A percentile compares a stretch with the other conserved stretches of the same genome.
Conservation (phyloP, 2,113 vertebrate species). For the Bufo gargarizans region DNA sequence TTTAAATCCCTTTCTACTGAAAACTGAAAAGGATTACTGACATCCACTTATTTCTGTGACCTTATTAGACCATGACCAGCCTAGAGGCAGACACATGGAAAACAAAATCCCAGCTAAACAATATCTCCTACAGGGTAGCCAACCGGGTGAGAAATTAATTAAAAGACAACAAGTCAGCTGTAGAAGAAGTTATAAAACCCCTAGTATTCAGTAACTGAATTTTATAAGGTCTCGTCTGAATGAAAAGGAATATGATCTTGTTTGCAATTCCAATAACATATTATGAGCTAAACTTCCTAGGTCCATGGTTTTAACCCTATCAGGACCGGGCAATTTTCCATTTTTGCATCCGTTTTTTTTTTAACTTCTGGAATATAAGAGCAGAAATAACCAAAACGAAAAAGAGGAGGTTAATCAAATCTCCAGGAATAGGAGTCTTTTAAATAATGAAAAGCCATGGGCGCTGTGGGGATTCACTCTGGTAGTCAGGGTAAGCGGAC, state of each 20-base stretch:
- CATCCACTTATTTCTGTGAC: slow-evolving; percentile 54
- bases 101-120: slow-evolving; percentile 57
- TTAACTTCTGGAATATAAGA: too few relatives aligned
- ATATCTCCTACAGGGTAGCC: slow-evolving; percentile 54
- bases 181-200: slow-evolving; percentile 35
- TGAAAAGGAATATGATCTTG: neutral
- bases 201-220: slow-evolving; percentile 14
- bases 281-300: neutral
- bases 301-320: neutral
- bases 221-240: slow-evolving; percentile 33
- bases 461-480: too few relatives aligned
- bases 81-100: slow-evolving; percentile 29
- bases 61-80: slow-evolving; percentile 58
- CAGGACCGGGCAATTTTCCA: too few relatives aligned
- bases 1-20: slow-evolving; percentile 39
- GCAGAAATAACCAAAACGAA: too few relatives aligned
- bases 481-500: too few relatives aligned
- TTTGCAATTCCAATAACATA: slow-evolving; percentile 14
- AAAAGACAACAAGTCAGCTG: slow-evolving; percentile 47
- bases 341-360: too few relatives aligned
- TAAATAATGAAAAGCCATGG: too few relatives aligned
- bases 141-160: slow-evolving; percentile 57
- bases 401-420: too few relatives aligned
- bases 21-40: slow-evolving; percentile 51
- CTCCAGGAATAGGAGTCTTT: too few relatives aligned